phyloP scores from a whole-genome alignment of 1,140 invertebrate species.

The Drosophila ananassae region DNA sequence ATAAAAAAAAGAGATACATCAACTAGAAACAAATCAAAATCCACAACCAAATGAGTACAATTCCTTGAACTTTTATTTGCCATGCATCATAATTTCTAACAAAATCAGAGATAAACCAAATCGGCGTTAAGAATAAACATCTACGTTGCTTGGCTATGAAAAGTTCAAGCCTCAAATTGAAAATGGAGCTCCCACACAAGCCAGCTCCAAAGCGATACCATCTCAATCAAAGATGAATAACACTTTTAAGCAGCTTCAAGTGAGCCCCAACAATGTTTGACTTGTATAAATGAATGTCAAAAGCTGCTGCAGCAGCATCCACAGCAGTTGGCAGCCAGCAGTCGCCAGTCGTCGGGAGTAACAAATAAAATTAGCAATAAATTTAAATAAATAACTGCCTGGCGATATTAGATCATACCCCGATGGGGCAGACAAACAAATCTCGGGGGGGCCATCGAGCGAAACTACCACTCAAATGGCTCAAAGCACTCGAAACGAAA shows the following conservation, averaged over 20 bases:
- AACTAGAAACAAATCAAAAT: background rate
- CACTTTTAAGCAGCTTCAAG: slow-evolving; percentile 40
- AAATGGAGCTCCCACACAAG: slow-evolving; percentile 32
- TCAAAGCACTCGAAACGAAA: slow-evolving; percentile 67
- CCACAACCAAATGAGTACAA: background rate
- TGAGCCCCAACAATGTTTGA: slow-evolving; percentile 55
- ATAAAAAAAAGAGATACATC: background rate
- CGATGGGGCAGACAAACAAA: slow-evolving; percentile 28
- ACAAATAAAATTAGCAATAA: slow-evolving; percentile 80
- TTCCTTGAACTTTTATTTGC: slow-evolving; percentile 41
- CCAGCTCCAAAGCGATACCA: slow-evolving; percentile 24
- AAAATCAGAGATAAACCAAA: slow-evolving; percentile 37
- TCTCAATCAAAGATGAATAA: slow-evolving; percentile 49
- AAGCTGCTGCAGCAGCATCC: slow-evolving; percentile 21
- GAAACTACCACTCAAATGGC: slow-evolving; percentile 7
- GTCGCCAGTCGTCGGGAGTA: slow-evolving; percentile 11
- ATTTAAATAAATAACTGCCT: slow-evolving; percentile 81
- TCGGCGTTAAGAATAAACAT: slow-evolving; percentile 22
- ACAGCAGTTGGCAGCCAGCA: background rate
- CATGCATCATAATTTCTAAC: slow-evolving; percentile 24
- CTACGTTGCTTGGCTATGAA: slow-evolving; percentile 8
- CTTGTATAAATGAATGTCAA: slow-evolving; percentile 80
- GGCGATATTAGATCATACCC: slow-evolving; percentile 74
- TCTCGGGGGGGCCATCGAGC: slow-evolving; percentile 43
- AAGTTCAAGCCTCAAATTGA: slow-evolving; percentile 20